Evolutionary conservation across 1,140 invertebrate genomes (phyloP).

Genomic region (Theocolax elegans): DNA sequence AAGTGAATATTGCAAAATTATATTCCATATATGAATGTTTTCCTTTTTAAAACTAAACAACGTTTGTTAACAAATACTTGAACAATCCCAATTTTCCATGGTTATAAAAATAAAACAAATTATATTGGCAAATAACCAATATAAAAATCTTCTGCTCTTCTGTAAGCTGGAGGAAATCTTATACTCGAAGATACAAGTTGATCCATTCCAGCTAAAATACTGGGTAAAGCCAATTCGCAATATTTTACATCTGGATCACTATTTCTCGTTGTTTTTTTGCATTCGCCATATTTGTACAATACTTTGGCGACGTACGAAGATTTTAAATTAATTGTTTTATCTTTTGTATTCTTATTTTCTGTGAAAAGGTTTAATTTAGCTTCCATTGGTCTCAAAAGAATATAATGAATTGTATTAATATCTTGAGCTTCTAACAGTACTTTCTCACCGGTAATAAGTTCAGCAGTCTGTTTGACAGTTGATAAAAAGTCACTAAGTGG

Average conservation of each 20-base stretch:
- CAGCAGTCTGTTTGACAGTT: conserved; percentile 51
- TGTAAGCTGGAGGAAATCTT: conserved; percentile 58
- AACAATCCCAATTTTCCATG: no score
- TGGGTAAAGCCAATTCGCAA: conserved; percentile 51
- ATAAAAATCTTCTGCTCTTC: conserved; percentile 52
- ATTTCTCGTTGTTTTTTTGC: conserved; percentile 37
- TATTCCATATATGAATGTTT: no score
- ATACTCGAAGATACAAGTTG: conserved; percentile 55
- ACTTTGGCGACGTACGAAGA: conserved; percentile 54
- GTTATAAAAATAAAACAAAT: conserved; percentile 15
- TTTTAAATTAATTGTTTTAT: conserved; percentile 47
- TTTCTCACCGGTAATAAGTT: conserved; percentile 50
- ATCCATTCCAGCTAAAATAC: conserved; percentile 58
- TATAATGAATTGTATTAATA: conserved; percentile 50
- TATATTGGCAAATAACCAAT: conserved; percentile 55
- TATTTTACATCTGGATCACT: conserved; percentile 51
- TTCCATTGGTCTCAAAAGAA: conserved; percentile 60
- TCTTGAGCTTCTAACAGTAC: conserved; percentile 55
- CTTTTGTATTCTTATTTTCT: conserved; percentile 43
- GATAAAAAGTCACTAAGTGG: conserved; percentile 59
- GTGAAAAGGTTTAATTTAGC: conserved; percentile 56
- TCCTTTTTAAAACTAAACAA: no score
- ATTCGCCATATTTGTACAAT: conserved; percentile 59
- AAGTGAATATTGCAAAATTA: no score
- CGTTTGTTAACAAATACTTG: no score